Evolutionary conservation across 2,888 invertebrate genomes (phyloP).

Genomic region (Abrostola triplasia): DNA sequence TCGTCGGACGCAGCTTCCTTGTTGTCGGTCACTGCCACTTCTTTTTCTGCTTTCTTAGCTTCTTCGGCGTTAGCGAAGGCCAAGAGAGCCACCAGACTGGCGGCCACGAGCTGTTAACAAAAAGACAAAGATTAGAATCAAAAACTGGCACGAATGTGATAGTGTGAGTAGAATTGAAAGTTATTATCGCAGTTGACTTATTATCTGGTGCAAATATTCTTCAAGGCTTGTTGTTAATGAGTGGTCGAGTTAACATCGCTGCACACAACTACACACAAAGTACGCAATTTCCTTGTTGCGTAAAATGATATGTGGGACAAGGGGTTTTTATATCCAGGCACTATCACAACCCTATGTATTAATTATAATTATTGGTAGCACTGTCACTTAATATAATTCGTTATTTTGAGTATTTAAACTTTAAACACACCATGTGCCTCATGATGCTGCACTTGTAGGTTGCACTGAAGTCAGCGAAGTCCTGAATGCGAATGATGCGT

Average conservation of each 20-base stretch:
- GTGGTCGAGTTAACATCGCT: conserved; percentile 65
- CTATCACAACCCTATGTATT: conserved; percentile 59
- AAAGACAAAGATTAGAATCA: conserved; percentile 45
- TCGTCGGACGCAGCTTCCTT: conserved; percentile 88
- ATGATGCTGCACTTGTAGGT: conserved; percentile 86
- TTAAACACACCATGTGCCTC: conserved; percentile 86
- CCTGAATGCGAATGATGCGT: conserved; percentile 89
- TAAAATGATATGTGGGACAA: conserved; percentile 65
- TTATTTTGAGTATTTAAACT: conserved; percentile 50
- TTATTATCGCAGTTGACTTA: conserved; percentile 67
- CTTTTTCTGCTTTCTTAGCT: conserved; percentile 87
- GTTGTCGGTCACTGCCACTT: conserved; percentile 88
- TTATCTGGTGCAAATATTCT: conserved; percentile 68
- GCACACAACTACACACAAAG: conserved; percentile 64
- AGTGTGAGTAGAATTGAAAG: conserved; percentile 63
- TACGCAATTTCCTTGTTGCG: conserved; percentile 77
- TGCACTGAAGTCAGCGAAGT: conserved; percentile 88
- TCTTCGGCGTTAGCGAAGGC: conserved; percentile 89
- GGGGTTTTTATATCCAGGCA: conserved; percentile 61
- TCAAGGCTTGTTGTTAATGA: conserved; percentile 62
- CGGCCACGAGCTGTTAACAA: conserved; percentile 85
- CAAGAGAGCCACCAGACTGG: conserved; percentile 90
- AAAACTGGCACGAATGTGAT: conserved; percentile 61
- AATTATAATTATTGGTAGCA: conserved; percentile 55
- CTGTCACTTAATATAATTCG: conserved; percentile 64